Base-by-base conservation (phyloP, 2,797 vertebrate species). In the Sciurus vulgaris region DNA sequence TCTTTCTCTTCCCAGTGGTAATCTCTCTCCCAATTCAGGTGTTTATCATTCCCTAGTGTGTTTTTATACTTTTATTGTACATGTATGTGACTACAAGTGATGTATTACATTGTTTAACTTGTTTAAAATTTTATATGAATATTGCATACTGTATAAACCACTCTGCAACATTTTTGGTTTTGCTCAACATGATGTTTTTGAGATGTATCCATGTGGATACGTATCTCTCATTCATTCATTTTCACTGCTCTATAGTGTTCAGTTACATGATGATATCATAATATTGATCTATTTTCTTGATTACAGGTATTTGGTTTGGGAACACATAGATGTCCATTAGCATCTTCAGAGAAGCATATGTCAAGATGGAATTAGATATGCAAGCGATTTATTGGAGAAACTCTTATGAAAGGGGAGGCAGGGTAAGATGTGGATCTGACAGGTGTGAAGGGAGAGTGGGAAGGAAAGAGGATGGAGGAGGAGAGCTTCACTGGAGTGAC, bases 101-200 rank as follows among this genome's bases (percentile, higher is more conserved):
- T 59, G 24, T 6, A 73, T 24, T 72, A 28, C 24, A 61, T 47
- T 44, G 11, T 67, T 44, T 83, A 73, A 59, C 35, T 59, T 35
- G 49, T 54, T 85, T 90, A 87, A 92, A 94, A 93, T 24, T 49
- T 72, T 30, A 76, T 35, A 41, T 81, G 56, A 79, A 61, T 49
- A 15, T 69, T 44, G 61, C 35, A 77, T 49, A 41, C 49, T n/a
- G 4, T 26, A 28, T 22, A 3, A 33, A 49, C 79, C n/a, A 51
- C 56, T 91, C 47, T 24, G 28, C 24, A 76, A 47, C 35, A 10
- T 49, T 76, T 82, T 83, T 44, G n/a, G 1, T 77, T 93, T 79
- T 84, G 26, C 20, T 87, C 69, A 82, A 17, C 65, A 84, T 76
- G 77, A 20, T 69, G 14, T 86, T 63, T 90, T 73, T 85, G 5